These are phyloP conservation scores for Saccostrea echinata DNA, from an alignment of 1,140 invertebrate species.

Conservation along the genomic window DNA sequence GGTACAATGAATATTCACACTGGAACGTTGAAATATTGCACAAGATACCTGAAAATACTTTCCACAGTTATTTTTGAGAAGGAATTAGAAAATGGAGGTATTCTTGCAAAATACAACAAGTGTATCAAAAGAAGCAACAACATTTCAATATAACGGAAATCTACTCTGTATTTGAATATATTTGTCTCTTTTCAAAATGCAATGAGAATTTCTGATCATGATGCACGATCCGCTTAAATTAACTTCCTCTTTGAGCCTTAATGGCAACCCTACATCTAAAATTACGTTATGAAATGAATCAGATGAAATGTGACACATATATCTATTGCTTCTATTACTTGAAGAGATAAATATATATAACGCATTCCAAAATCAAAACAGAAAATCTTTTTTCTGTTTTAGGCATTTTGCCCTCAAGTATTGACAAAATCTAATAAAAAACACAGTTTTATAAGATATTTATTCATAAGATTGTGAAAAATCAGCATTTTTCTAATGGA, in stretches of 20 bases:
- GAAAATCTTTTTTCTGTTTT: too few relatives aligned
- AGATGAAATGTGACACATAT: not conserved
- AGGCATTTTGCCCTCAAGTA: too few relatives aligned
- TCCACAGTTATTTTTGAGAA: not conserved
- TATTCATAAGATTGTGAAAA: too few relatives aligned
- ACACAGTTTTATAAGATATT: too few relatives aligned
- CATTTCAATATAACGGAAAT: not conserved
- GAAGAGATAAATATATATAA: constrained; percentile 1
- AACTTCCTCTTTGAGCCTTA: not conserved
- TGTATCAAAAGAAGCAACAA: not conserved
- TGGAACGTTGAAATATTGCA: not conserved
- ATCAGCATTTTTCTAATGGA: too few relatives aligned
- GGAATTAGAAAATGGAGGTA: not conserved
- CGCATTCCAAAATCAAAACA: too few relatives aligned
- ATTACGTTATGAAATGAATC: not conserved
- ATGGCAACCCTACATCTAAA: not conserved
- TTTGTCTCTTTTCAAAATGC: not conserved
- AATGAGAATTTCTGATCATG: not conserved
- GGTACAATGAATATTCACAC: not conserved
- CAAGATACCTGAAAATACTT: constrained; percentile 11
- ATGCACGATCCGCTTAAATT: not conserved
- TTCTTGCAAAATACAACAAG: not conserved
- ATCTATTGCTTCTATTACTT: not conserved
- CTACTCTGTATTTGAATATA: not conserved
- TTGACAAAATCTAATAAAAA: too few relatives aligned